Evolutionary conservation across 1,140 invertebrate genomes (phyloP).

Genomic region (Galleria mellonella): DNA sequence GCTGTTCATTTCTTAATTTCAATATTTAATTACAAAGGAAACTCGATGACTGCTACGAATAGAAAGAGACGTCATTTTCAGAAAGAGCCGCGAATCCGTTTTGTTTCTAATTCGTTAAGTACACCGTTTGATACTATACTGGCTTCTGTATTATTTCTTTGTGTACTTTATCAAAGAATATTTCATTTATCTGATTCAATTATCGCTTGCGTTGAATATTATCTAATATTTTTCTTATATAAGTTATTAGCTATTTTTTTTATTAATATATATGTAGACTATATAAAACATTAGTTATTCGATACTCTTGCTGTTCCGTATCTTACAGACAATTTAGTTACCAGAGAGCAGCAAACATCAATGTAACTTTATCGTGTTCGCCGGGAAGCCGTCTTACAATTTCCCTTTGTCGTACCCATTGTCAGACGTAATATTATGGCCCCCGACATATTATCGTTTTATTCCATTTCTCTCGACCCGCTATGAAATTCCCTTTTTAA

Average conservation of each 20-base stretch:
- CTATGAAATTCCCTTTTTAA: slow-evolving; percentile 50
- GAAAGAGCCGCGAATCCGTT: slow-evolving; percentile 59
- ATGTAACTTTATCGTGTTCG: slow-evolving; percentile 53
- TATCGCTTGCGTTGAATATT: neutral
- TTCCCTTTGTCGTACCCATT: slow-evolving; percentile 59
- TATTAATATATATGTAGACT: too few relatives aligned
- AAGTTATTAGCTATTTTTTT: neutral
- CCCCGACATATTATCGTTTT: slow-evolving; percentile 55
- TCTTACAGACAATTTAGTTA: too few relatives aligned
- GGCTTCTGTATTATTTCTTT: slow-evolving; percentile 52
- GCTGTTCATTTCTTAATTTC: slow-evolving; percentile 76
- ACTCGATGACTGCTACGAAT: slow-evolving; percentile 64
- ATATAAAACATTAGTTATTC: too few relatives aligned
- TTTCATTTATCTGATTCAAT: slow-evolving; percentile 11
- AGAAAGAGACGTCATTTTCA: slow-evolving; percentile 70
- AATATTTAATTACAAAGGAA: slow-evolving; percentile 76
- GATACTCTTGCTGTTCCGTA: slow-evolving; percentile 3
- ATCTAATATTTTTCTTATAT: slow-evolving; percentile 4
- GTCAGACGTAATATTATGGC: slow-evolving; percentile 41
- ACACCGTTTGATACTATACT: slow-evolving; percentile 23
- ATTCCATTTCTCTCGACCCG: slow-evolving; percentile 44
- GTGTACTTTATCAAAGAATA: slow-evolving; percentile 42
- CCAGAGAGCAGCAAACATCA: slow-evolving; percentile 12
- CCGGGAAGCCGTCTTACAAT: slow-evolving; percentile 48
- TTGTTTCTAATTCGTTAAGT: slow-evolving; percentile 58